Evolutionary conservation across 2,888 invertebrate genomes (phyloP).

Genomic region (Hirtodrosophila duncani): DNA sequence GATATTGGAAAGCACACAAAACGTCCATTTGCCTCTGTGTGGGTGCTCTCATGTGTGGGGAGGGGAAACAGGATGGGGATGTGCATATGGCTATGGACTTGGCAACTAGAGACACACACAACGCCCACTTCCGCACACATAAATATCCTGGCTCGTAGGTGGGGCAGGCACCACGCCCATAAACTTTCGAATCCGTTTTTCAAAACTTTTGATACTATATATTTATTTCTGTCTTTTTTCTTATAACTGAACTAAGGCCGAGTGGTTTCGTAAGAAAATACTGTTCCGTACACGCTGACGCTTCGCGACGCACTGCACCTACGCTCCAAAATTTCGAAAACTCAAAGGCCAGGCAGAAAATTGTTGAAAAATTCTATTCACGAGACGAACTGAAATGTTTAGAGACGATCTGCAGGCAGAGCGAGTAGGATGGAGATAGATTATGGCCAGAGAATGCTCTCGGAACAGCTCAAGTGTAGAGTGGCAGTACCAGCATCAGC

Average conservation of each 20-base stretch:
- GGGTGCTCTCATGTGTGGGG: neutral
- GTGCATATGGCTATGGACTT: constrained; percentile 29
- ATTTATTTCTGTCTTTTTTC: neutral
- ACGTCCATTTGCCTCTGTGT: constrained; percentile 15
- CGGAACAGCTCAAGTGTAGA: constrained; percentile 63
- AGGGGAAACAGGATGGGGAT: too few species aligned
- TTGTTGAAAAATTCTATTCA: constrained; percentile 63
- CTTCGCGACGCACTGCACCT: constrained; percentile 78
- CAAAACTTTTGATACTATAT: neutral
- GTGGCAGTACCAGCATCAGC: constrained; percentile 23
- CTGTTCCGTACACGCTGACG: constrained; percentile 65
- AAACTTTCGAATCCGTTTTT: constrained; percentile 4
- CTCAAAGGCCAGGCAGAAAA: constrained; percentile 59
- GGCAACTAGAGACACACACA: constrained; percentile 47
- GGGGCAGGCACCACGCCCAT: neutral
- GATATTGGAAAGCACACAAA: constrained; percentile 64
- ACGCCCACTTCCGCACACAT: constrained; percentile 56
- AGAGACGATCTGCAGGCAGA: constrained; percentile 37
- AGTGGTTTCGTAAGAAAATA: constrained; percentile 4
- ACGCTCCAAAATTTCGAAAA: constrained; percentile 77
- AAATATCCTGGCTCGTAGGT: constrained; percentile 14
- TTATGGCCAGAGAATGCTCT: constrained; percentile 8
- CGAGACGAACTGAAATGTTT: constrained; percentile 27
- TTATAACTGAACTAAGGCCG: constrained; percentile 2
- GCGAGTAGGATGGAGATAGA: constrained; percentile 27